phyloP scores from a whole-genome alignment of 1,140 invertebrate genomes.

The Papilio machaon region DNA sequence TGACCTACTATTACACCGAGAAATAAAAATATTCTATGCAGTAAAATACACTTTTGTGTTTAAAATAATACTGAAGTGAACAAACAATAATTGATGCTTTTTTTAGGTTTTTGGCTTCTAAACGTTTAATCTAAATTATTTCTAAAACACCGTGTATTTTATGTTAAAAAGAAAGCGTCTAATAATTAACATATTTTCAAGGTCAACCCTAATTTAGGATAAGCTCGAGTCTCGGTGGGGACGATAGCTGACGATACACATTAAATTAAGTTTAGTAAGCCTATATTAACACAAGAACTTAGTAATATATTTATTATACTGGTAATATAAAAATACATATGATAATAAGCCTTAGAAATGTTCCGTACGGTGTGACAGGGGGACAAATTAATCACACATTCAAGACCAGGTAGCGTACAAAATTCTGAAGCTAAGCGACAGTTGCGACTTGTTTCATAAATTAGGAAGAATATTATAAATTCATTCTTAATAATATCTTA shows the following conservation, averaged over 20 bases:
- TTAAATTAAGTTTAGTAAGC: background rate
- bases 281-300: background rate
- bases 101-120: too few relatives aligned
- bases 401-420: conserved; percentile 21
- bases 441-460: conserved; percentile 12
- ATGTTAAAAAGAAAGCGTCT: too few relatives aligned
- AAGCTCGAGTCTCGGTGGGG: too few relatives aligned
- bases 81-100: too few relatives aligned
- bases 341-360: background rate
- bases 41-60: background rate
- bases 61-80: too few relatives aligned
- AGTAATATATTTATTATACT: background rate
- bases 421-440: conserved; percentile 16
- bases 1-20: background rate
- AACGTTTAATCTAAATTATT: too few relatives aligned
- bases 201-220: too few relatives aligned
- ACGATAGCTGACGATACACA: too few relatives aligned
- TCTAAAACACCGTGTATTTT: too few relatives aligned
- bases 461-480: conserved; percentile 1
- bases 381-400: conserved; percentile 5
- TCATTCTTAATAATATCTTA: too few relatives aligned
- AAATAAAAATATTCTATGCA: background rate
- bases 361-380: background rate
- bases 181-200: too few relatives aligned
- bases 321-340: too few relatives aligned